Base-by-base conservation (phyloP, 2,113 vertebrate genomes). In the Mesitornis unicolor region DNA sequence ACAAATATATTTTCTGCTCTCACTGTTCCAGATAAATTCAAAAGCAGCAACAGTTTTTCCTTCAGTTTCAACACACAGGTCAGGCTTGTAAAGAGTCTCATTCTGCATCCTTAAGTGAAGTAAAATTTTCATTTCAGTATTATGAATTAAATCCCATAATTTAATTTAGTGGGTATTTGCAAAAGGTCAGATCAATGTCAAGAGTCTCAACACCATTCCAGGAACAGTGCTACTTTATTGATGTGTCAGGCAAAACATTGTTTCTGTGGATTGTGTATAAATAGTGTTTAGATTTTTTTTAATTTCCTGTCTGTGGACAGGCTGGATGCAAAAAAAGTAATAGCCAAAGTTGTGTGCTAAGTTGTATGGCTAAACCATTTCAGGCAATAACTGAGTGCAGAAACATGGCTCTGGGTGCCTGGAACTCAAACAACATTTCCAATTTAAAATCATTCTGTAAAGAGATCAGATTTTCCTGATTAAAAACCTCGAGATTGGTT, bases 231-330 rank as follows among this genome's bases (percentile, higher is more conserved):
- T 67, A 13, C 75, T 92, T 96, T 87, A 89, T 96, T 94, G 94
- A 70, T 1, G 4, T 48, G 63, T 57, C 65, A 87, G 73, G 67
- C 31, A 73, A 64, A 84, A 87, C 22, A 33, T 91, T 79, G 93
- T 93, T 96, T 93, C 81, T 91, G 87, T 89, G 84, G 74, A 79
- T 71, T 82, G 64, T 81, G 81, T 87, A 89, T 91, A 89, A 94
- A 84, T 15, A 65, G 43, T 24, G 33, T 21, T 86, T 33, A 64
- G 78, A 80, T 75, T 63, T 69, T 64, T 90, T 95, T 96, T 95
- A 97, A 96, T 96, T 93, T 96, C 96, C 96, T 97, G 95, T 84
- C 74, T 60, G 61, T 45, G 53, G 91, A 84, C 77, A 76, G 84
- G 51, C 18, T 89, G 56, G 65, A 88, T 87, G 21, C 17, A 59